Percentiles rank a stretch among this genome's conserved stretches.
Evolutionary conservation across 2,797 vertebrate genomes (phyloP).

Genomic region (Bradypodion pumilum): DNA sequence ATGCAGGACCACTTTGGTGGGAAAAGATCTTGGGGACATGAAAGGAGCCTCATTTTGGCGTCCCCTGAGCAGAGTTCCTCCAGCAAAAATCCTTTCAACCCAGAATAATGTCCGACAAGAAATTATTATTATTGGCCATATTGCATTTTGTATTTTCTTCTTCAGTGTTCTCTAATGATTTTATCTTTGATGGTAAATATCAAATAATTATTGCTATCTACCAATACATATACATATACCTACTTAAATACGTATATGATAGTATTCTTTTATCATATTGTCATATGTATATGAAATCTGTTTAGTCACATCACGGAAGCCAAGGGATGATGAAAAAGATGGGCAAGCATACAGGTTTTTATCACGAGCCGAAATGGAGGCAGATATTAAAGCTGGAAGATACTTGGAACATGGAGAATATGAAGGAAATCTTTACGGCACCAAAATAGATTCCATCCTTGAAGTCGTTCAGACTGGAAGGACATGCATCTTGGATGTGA

Average conservation of each 20-base stretch:
- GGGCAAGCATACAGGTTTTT: constrained; percentile 95
- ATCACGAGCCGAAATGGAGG: constrained; percentile 90
- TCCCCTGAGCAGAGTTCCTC: no score
- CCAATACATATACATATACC: no score
- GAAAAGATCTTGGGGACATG: no score
- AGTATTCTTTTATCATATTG: constrained; percentile 1
- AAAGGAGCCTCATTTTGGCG: no score
- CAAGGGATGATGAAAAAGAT: constrained; percentile 93
- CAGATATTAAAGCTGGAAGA: constrained; percentile 89
- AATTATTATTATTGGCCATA: no score
- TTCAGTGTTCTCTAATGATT: no score
- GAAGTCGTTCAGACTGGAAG: constrained; percentile 89
- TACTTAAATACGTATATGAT: not conserved
- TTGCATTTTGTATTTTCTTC: no score
- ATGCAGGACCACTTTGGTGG: no score
- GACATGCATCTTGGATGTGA: constrained; percentile 97
- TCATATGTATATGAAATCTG: constrained; percentile 41
- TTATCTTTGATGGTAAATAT: no score
- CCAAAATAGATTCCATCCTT: constrained; percentile 97
- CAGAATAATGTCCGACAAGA: no score
- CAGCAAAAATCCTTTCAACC: no score
- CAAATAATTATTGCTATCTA: no score
- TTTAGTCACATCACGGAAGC: constrained; percentile 91
- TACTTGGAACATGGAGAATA: constrained; percentile 98
- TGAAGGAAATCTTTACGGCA: constrained; percentile 96